Evolutionary conservation across 2,797 vertebrate genomes (phyloP).

Genomic region (Catostomus latipinnis): DNA sequence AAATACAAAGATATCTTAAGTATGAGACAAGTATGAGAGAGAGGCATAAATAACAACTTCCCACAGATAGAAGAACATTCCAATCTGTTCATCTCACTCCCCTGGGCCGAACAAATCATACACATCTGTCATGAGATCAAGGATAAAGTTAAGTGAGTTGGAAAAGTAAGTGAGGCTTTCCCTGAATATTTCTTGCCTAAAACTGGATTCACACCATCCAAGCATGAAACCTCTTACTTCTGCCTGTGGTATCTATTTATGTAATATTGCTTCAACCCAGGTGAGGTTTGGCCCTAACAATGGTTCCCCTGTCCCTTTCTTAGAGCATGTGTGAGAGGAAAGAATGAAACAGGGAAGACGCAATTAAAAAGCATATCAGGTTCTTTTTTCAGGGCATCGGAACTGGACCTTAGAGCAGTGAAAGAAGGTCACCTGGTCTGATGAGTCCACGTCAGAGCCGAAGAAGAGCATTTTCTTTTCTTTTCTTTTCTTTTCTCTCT

Average conservation of each 20-base stretch:
- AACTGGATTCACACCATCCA: neutral
- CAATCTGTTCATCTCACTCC: neutral
- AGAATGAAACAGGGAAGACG: neutral
- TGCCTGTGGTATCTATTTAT: slow-evolving; percentile 16
- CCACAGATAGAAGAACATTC: neutral
- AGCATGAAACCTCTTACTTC: neutral
- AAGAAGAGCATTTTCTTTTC: too few species aligned
- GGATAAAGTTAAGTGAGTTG: neutral
- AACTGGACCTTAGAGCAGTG: too few species aligned
- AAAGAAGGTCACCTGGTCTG: too few species aligned
- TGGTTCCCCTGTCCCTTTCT: neutral
- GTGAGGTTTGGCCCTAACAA: neutral
- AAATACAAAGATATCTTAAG: neutral
- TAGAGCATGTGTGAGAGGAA: neutral
- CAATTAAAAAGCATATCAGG: neutral
- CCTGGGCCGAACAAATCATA: neutral
- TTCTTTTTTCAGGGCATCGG: neutral
- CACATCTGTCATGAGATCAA: neutral
- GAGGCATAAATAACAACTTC: neutral
- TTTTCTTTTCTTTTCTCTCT: too few species aligned
- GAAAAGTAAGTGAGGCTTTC: neutral
- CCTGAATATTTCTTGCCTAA: too few species aligned
- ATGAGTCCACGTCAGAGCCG: too few species aligned
- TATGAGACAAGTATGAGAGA: neutral
- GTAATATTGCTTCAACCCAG: neutral